Evolutionary conservation across 1,140 invertebrate species (phyloP), one percentile per base, ranked within the genome.

Genomic region (Zaprionus camerounensis): DNA sequence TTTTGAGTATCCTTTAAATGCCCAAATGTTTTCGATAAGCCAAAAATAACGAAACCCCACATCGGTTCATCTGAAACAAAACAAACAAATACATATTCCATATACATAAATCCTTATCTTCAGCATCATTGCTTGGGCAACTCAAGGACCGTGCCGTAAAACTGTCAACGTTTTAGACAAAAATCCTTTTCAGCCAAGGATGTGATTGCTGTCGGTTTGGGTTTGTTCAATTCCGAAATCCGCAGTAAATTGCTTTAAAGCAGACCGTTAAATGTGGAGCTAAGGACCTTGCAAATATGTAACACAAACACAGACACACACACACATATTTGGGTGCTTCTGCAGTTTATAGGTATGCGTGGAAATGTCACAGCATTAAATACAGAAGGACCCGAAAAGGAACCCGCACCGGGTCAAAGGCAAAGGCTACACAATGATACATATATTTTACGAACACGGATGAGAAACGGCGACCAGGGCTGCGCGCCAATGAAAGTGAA

Each of bases 231-330:
- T 71, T 55, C 65, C 12, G 34, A 67, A 87, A 87, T 87, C 71
- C 69, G 41, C 51, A 71, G 74, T 77, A 87, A 87, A 86, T 87
- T 71, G 83, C 80, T 82, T 80, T 82, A 82, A 86, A 87, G 73
- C 62, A 70, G 15, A 73, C 44, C 68, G 63, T 82, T 26, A 79
- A 76, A 81, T 82, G 41, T 57, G 55, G 63, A 53, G 64, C 46
- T 56, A 53, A 67, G 28, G 63, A 46, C 65, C 24, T 26, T 56
- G 53, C 53, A 61, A 65, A 56, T 44, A 51, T 24, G 46, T 46
- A 46, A n/a, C n/a, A 78, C 41, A 59, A 55, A 65, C 22, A 41
- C 9, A 24, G 20, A 65, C 57, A 36, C 46, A 67, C n/a, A 69
- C 28, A 53, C 5, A 55, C 34, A 41, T 20, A 46, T 51, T 64